Evolutionary conservation across 2,888 invertebrate genomes (phyloP).

Genomic region (Patella ulyssiponensis): DNA sequence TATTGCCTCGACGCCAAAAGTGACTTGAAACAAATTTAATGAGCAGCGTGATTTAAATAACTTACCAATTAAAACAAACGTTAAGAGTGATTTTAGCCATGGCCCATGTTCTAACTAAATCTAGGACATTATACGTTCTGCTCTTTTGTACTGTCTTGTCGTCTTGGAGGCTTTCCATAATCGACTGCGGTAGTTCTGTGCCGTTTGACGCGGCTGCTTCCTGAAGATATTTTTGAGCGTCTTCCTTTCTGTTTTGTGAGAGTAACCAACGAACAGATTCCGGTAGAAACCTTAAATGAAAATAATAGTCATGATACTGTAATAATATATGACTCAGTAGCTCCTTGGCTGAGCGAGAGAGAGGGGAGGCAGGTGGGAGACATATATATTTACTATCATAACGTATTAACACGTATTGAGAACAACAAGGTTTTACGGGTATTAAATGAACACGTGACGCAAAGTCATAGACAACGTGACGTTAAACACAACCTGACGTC

Average conservation of each 20-base stretch:
- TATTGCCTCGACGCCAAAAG: too few species aligned
- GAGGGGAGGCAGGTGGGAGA: too few species aligned
- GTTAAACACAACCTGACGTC: too few species aligned
- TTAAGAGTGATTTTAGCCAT: conserved; percentile 45
- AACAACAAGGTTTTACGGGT: too few species aligned
- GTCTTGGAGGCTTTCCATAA: conserved; percentile 32
- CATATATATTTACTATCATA: too few species aligned
- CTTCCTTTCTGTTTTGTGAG: conserved; percentile 85
- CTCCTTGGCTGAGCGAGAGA: too few species aligned
- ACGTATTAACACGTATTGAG: too few species aligned
- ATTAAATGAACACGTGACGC: too few species aligned
- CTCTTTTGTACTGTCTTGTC: conserved; percentile 16
- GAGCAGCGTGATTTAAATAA: neutral
- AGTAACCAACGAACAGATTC: conserved; percentile 93
- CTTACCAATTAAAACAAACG: conserved; percentile 53
- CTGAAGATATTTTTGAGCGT: conserved; percentile 85
- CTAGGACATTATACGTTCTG: conserved; percentile 38
- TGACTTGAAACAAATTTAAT: too few species aligned
- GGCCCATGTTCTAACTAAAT: conserved; percentile 39
- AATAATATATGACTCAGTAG: too few species aligned
- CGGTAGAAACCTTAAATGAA: conserved; percentile 80
- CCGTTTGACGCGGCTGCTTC: conserved; percentile 85
- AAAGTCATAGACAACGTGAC: too few species aligned
- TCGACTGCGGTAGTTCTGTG: conserved; percentile 23
- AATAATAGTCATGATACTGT: neutral